A percentile compares a stretch with the other conserved stretches of the same genome.
Evolutionary conservation across 2,888 invertebrate species (phyloP).

Genomic region (Eulithis testata): DNA sequence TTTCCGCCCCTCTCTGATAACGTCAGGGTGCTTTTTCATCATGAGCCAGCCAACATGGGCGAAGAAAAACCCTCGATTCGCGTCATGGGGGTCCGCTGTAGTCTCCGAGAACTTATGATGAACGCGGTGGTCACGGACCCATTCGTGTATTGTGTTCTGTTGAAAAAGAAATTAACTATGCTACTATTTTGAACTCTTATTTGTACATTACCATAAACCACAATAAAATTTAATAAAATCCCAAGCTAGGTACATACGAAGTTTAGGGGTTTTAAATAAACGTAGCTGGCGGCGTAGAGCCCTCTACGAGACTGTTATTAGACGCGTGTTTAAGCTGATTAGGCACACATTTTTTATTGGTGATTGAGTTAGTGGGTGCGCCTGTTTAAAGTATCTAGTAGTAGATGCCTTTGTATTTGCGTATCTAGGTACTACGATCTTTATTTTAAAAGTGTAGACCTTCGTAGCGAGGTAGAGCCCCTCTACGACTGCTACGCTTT

Average conservation of each 20-base stretch:
- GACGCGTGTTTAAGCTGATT: background rate
- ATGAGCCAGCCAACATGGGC: constrained; percentile 97
- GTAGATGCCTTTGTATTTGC: too few relatives aligned
- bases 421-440: too few relatives aligned
- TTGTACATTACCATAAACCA: too few relatives aligned
- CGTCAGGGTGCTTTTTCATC: constrained; percentile 95
- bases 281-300: constrained; percentile 10
- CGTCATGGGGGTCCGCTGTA: constrained; percentile 93
- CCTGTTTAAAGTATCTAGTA: too few relatives aligned
- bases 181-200: too few relatives aligned
- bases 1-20: constrained; percentile 89
- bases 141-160: constrained; percentile 88
- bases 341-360: too few relatives aligned
- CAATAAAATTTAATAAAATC: too few relatives aligned
- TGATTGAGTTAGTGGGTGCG: too few relatives aligned
- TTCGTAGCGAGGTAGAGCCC: too few relatives aligned
- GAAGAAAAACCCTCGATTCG: constrained; percentile 94
- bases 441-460: too few relatives aligned
- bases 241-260: too few relatives aligned
- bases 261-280: background rate
- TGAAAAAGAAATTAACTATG: background rate
- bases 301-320: constrained; percentile 17
- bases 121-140: constrained; percentile 91
- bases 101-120: constrained; percentile 92
- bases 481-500: too few relatives aligned